Percentiles rank a stretch among this genome's conserved stretches.
These are phyloP conservation scores for Eupelmus urozonus DNA, from an alignment of 2,888 invertebrate genomes.

Conservation along the genomic window DNA sequence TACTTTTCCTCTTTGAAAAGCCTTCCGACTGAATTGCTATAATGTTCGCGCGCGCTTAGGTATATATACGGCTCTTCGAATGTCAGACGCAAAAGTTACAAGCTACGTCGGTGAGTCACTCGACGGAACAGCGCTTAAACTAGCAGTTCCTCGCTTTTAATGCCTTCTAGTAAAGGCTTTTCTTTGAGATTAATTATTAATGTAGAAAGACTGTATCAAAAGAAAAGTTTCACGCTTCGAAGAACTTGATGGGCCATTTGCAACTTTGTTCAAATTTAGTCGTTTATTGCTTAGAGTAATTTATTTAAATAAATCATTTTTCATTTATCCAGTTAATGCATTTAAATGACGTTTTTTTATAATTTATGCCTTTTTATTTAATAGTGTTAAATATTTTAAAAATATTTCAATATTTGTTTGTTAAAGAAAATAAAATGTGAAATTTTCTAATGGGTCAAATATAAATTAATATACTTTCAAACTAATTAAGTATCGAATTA, in stretches of 20 bases:
- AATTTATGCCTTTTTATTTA: too few species aligned
- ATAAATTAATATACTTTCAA: too few species aligned
- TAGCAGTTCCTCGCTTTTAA: constrained; percentile 32
- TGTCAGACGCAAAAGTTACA: constrained; percentile 34
- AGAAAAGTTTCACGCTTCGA: not conserved
- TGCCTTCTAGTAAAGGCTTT: constrained; percentile 15
- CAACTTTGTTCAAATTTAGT: not conserved
- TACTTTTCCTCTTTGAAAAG: constrained; percentile 60
- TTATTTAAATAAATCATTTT: not conserved
- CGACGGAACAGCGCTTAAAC: constrained; percentile 1
- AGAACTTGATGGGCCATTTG: not conserved
- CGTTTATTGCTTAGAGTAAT: not conserved
- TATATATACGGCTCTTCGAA: constrained; percentile 1
- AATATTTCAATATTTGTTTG: too few species aligned
- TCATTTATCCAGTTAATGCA: not conserved
- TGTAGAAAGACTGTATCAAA: constrained; percentile 32
- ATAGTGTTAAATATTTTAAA: too few species aligned
- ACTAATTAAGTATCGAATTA: too few species aligned
- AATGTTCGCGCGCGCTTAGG: constrained; percentile 26
- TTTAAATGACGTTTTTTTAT: too few species aligned
- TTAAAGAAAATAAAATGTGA: too few species aligned
- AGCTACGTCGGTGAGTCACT: constrained; percentile 3
- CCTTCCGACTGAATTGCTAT: constrained; percentile 46
- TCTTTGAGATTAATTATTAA: constrained; percentile 42
- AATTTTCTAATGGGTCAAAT: too few species aligned